These are phyloP conservation scores for Tyria jacobaeae DNA, from an alignment of 2,888 invertebrate genomes.

Conservation along the genomic window DNA sequence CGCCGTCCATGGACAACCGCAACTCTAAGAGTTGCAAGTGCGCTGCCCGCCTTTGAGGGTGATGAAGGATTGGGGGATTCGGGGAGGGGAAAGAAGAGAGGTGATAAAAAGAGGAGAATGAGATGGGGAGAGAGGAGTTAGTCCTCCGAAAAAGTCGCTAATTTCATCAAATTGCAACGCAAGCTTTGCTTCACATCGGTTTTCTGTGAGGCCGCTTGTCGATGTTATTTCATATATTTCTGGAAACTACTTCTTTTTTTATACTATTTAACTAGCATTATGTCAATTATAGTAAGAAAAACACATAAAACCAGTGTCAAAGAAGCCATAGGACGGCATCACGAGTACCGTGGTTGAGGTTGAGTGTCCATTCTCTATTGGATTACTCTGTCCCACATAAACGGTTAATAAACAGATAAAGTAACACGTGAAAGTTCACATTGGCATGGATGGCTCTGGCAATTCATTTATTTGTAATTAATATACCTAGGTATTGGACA, in stretches of 20 bases:
- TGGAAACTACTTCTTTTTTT: background rate
- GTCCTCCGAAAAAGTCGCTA: no score
- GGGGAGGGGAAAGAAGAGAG: no score
- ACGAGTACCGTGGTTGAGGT: constrained; percentile 55
- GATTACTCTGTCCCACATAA: constrained; percentile 63
- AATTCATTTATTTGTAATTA: constrained; percentile 33
- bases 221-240: no score
- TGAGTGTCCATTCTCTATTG: constrained; percentile 69
- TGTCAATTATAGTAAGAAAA: constrained; percentile 16
- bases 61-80: no score
- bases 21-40: no score
- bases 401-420: constrained; percentile 42
- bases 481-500: constrained; percentile 8
- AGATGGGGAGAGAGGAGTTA: no score
- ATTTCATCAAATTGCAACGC: no score
- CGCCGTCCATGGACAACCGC: no score
- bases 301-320: constrained; percentile 57
- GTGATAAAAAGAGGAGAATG: no score
- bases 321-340: constrained; percentile 69
- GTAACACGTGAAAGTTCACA: constrained; percentile 35
- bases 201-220: no score
- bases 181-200: no score
- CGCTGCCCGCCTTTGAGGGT: no score
- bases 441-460: constrained; percentile 14
- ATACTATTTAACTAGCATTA: background rate